phyloP scores from a whole-genome alignment of 1,140 invertebrate species.

The Eciton burchellii region DNA sequence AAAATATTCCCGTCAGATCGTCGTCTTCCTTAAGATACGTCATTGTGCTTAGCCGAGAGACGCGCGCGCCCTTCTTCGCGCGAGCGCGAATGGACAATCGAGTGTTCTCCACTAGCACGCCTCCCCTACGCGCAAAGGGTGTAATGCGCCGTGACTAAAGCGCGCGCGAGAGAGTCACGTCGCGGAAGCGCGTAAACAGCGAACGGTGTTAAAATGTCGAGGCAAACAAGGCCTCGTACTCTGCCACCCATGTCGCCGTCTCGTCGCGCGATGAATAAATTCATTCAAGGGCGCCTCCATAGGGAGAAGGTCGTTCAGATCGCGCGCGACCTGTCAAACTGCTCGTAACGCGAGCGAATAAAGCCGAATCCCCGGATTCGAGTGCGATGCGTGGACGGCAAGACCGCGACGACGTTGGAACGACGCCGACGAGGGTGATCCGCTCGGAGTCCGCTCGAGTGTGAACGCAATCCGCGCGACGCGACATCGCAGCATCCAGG shows the following conservation, averaged over 20 bases:
- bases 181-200: slow-evolving; percentile 59
- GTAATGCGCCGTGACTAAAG: slow-evolving; percentile 56
- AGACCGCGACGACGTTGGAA: too few relatives aligned
- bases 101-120: slow-evolving; percentile 45
- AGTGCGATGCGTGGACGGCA: slow-evolving; percentile 7
- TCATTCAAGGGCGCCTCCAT: slow-evolving; percentile 28
- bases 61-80: background rate
- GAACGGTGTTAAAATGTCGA: slow-evolving; percentile 21
- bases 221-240: slow-evolving; percentile 18
- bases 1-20: slow-evolving; percentile 16
- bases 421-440: background rate
- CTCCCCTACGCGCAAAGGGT: slow-evolving; percentile 48
- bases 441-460: slow-evolving; percentile 25
- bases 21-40: slow-evolving; percentile 31
- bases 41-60: background rate
- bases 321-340: slow-evolving; percentile 50
- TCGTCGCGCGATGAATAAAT: slow-evolving; percentile 24
- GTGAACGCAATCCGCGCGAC: slow-evolving; percentile 16
- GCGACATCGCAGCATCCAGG: background rate
- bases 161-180: slow-evolving; percentile 24
- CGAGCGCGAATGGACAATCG: slow-evolving; percentile 37
- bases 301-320: slow-evolving; percentile 17
- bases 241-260: background rate
- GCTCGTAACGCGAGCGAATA: slow-evolving; percentile 31
- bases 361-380: slow-evolving; percentile 22